A percentile compares a stretch with the other conserved stretches of the same genome.
Evolutionary conservation across 2,113 vertebrate species (phyloP).

Genomic region (Crotalus helleri): DNA sequence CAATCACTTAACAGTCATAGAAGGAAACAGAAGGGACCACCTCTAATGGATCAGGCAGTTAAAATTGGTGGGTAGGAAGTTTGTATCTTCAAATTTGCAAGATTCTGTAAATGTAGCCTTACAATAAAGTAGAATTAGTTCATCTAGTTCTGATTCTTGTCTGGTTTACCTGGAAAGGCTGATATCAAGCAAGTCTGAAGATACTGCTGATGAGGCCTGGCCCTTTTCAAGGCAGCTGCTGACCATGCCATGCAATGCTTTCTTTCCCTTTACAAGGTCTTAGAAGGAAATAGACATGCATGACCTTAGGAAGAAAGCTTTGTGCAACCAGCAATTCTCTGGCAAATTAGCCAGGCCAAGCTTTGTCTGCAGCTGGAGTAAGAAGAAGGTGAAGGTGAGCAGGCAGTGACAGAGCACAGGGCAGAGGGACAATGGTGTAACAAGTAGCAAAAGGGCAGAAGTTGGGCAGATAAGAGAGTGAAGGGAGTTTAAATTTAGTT

Average conservation of each 20-base stretch:
- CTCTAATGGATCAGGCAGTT: background rate
- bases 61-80: background rate
- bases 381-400: background rate
- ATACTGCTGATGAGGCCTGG: background rate
- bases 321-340: background rate
- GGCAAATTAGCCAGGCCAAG: background rate
- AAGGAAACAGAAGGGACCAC: background rate
- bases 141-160: background rate
- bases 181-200: background rate
- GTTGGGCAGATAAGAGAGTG: too few species aligned
- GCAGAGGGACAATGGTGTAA: background rate
- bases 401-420: background rate
- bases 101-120: background rate
- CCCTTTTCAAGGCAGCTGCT: background rate
- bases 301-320: background rate
- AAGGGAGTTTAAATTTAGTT: background rate
- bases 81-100: background rate
- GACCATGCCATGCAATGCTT: background rate
- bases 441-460: too few species aligned
- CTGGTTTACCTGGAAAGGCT: background rate
- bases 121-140: background rate
- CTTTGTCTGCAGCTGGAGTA: background rate
- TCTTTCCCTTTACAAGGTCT: background rate
- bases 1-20: background rate
- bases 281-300: background rate